A percentile compares a stretch with the other conserved stretches of the same genome.
Conservation (phyloP, 2,888 invertebrate species). For the Lasius fuliginosus region DNA sequence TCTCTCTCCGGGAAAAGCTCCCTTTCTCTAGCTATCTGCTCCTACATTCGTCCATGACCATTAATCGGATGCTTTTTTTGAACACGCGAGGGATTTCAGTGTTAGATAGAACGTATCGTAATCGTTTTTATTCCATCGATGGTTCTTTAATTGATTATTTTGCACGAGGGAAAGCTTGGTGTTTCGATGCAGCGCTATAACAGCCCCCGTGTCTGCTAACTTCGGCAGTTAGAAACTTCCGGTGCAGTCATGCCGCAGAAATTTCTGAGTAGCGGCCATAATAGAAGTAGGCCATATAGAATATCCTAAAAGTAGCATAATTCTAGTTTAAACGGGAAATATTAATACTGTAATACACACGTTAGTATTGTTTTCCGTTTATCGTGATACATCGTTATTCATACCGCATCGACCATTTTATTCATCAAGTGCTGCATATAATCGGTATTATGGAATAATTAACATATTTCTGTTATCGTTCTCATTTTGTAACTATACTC, state of each 20-base stretch:
- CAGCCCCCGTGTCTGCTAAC: conserved; percentile 27
- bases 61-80: not conserved
- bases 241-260: conserved; percentile 22
- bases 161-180: not conserved
- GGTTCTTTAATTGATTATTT: conserved; percentile 21
- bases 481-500: not conserved
- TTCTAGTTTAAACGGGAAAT: conserved; percentile 28
- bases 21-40: not conserved
- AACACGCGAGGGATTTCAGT: not conserved
- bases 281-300: not conserved
- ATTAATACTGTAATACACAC: conserved; percentile 25
- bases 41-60: not conserved
- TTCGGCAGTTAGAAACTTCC: conserved; percentile 42
- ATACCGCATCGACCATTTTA: not conserved
- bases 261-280: conserved; percentile 19
- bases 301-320: conserved; percentile 25
- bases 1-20: conserved; percentile 46
- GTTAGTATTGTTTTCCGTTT: conserved; percentile 1
- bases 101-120: not conserved
- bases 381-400: not conserved
- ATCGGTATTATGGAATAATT: not conserved
- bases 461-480: not conserved
- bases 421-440: not conserved
- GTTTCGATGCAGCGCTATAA: conserved; percentile 4
- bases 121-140: not conserved